These are phyloP conservation scores for Callyntrura sp. DNA, from an alignment of 2,888 invertebrate species.

Conservation along the genomic window DNA sequence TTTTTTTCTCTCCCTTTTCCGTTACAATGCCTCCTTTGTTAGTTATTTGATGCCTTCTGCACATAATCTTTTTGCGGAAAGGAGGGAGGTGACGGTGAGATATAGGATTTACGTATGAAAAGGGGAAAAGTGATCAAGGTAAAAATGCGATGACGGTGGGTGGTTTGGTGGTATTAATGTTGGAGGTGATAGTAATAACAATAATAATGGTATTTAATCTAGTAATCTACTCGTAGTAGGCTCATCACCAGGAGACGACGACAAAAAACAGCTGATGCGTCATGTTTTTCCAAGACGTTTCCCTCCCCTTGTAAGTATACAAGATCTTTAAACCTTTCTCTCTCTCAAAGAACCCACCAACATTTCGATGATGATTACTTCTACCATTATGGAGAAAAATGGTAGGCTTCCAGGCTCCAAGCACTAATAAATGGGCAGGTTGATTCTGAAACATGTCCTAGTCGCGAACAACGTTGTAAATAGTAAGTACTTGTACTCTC, in stretches of 20 bases:
- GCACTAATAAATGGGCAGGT: too few relatives aligned
- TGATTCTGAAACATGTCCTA: too few relatives aligned
- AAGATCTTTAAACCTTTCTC: too few relatives aligned
- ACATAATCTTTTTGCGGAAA: conserved; percentile 23
- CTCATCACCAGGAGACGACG: not conserved
- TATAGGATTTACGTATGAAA: conserved; percentile 15
- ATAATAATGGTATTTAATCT: conserved; percentile 37
- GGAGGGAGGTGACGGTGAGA: conserved; percentile 10
- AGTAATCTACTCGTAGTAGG: not conserved
- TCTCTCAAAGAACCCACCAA: not conserved
- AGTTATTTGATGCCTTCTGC: not conserved
- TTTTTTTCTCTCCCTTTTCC: conserved; percentile 11
- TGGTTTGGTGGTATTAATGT: conserved; percentile 32
- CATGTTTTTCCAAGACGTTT: conserved; percentile 26
- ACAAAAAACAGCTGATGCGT: conserved; percentile 54
- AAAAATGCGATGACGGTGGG: conserved; percentile 39
- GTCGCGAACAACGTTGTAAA: too few relatives aligned
- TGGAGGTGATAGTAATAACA: conserved; percentile 11
- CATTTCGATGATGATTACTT: not conserved
- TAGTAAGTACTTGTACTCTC: too few relatives aligned
- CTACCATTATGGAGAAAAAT: not conserved
- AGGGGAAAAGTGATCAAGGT: conserved; percentile 51
- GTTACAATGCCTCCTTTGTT: not conserved
- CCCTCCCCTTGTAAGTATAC: not conserved
- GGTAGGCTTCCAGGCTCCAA: too few relatives aligned